Conservation (phyloP, 1,140 invertebrate genomes). For the Polypedilum pembai region DNA sequence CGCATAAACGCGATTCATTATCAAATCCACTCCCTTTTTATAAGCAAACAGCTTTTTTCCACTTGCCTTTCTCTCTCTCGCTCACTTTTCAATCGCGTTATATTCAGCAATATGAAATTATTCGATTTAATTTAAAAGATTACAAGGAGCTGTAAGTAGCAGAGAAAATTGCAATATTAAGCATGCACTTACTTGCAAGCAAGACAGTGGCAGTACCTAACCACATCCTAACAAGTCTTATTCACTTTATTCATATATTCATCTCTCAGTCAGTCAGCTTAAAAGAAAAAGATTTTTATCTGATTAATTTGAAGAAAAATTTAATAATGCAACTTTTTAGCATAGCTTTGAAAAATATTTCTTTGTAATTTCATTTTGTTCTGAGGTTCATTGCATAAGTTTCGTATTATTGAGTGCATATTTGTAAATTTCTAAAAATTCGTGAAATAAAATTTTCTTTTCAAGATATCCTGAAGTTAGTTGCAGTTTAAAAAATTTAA, state of each 20-base stretch:
- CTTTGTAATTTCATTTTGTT: no score
- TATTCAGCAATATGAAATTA: not conserved
- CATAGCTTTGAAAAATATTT: not conserved
- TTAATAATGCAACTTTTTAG: not conserved
- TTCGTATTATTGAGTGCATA: no score
- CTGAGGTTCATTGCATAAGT: no score
- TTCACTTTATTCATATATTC: not conserved
- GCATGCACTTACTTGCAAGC: not conserved
- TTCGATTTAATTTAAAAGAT: constrained; percentile 19
- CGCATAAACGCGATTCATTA: constrained; percentile 4
- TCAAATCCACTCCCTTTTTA: constrained; percentile 10
- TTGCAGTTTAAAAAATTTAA: no score
- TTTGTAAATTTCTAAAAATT: no score
- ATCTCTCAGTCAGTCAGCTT: not conserved
- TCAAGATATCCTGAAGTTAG: no score
- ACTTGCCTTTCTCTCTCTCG: not conserved
- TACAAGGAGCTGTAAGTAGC: constrained; percentile 16
- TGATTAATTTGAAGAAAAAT: not conserved
- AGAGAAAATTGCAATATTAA: not conserved
- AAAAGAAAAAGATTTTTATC: constrained; percentile 16
- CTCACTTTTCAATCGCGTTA: not conserved
- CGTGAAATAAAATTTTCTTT: no score
- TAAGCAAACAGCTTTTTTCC: constrained; percentile 6
- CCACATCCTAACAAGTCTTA: constrained; percentile 24
- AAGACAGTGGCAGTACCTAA: constrained; percentile 12